Conservation (phyloP, 2,113 vertebrate species). For the Triplophysa dalaica region DNA sequence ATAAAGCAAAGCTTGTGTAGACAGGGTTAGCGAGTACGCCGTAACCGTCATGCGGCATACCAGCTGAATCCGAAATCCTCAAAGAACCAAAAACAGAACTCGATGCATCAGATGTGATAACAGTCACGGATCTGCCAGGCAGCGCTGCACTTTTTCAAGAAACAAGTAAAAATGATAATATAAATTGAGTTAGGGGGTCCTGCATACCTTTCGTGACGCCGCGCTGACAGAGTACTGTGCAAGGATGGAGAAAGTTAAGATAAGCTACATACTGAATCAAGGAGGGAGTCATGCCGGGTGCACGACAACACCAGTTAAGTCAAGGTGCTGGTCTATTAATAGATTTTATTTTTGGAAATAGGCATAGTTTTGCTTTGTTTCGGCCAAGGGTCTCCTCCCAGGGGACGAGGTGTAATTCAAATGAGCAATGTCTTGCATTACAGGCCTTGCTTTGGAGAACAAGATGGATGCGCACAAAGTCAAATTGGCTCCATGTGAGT, state of each 20-base stretch:
- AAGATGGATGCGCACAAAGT: constrained; percentile 12
- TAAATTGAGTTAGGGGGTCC: constrained; percentile 24
- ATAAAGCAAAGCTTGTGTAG: neutral
- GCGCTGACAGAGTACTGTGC: constrained; percentile 8
- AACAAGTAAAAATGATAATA: constrained; percentile 5
- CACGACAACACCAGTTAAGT: neutral
- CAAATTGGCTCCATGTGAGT: constrained; percentile 12
- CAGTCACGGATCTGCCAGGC: neutral
- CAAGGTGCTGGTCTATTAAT: constrained; percentile 32
- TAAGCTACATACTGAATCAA: neutral
- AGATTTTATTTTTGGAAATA: constrained; percentile 23
- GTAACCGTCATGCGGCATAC: neutral
- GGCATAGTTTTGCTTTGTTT: neutral
- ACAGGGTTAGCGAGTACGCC: constrained; percentile 1
- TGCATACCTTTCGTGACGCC: constrained; percentile 2
- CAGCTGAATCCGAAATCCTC: neutral
- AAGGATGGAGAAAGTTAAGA: constrained; percentile 1
- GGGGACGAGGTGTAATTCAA: constrained; percentile 24
- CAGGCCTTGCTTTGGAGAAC: neutral
- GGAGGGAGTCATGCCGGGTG: neutral
- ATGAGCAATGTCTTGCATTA: neutral
- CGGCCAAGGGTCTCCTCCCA: constrained; percentile 3
- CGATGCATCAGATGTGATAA: constrained; percentile 1
- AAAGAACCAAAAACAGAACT: constrained; percentile 6
- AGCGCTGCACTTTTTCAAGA: constrained; percentile 29